Evolutionary conservation across 2,888 invertebrate species (phyloP), one percentile per base, ranked within the genome.

Genomic region (Teleiodes luculella): DNA sequence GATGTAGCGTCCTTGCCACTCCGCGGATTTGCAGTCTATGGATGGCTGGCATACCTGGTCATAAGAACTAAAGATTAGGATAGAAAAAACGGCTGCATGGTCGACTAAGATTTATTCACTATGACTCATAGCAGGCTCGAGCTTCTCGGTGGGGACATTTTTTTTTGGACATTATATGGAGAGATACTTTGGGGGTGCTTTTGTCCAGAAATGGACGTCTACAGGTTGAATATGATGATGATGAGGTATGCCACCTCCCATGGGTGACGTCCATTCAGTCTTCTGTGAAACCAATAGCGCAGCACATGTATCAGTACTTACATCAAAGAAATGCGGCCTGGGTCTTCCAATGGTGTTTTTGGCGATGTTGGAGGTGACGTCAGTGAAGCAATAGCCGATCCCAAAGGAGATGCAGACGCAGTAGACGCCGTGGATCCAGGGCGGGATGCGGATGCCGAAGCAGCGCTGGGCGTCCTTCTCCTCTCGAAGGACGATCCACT

Each of bases 261-360:
- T 11, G 33, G n/a, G n/a, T 33, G n/a, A 11, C n/a, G n/a, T 6
- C 33, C n/a, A n/a, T 33, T 4, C 8, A n/a, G 8, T 33, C 33
- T 11, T 33, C 33, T 11, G 2, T 33, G 13, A 8, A 14, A 3
- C 13, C 36, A 4, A 16, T 6, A 36, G 13, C 36, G 4, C 2
- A 13, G 36, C 36, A 6, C 16, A 7, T 14, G n/a, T 18, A n/a
- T n/a, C 11, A 4, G 28, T 20, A 87, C 91, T 91, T 78, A 92
- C 92, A 62, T 92, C 92, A 74, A 97, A 92, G 85, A 99, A 99
- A 82, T 99, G 98, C 1, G 99, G 99, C 55, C 99, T 89, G 49
- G 97, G 91, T 60, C 98, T 92, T n/a, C 99, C 99, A 59, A 98
- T 94, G n/a, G 95, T 93, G 74, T 95, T 96, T 82, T 99, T 98